These are phyloP conservation scores for Drosophila siamana DNA, from an alignment of 2,888 invertebrate species.

Conservation along the genomic window DNA sequence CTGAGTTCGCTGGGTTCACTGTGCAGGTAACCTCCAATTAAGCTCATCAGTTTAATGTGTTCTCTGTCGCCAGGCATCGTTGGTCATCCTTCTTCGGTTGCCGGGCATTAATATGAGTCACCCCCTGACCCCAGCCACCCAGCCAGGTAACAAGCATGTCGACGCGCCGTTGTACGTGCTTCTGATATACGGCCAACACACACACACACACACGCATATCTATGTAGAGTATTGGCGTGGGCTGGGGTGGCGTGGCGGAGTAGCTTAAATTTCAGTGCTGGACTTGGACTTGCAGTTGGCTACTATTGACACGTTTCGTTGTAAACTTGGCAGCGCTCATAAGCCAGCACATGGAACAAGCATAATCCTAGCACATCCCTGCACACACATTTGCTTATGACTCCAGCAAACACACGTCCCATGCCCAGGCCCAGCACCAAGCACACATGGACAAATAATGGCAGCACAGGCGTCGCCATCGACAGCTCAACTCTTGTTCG, in stretches of 20 bases:
- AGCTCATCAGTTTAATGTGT: slow-evolving; percentile 81
- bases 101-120: slow-evolving; percentile 76
- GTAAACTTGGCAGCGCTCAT: slow-evolving; percentile 71
- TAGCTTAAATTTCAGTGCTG: slow-evolving; percentile 69
- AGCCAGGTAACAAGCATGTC: slow-evolving; percentile 71
- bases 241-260: slow-evolving; percentile 35
- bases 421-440: background rate
- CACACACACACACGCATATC: background rate
- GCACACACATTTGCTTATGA: slow-evolving; percentile 77
- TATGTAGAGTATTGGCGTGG: slow-evolving; percentile 13
- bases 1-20: slow-evolving; percentile 35
- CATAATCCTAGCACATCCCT: slow-evolving; percentile 73
- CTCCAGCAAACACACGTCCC: slow-evolving; percentile 35
- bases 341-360: slow-evolving; percentile 72
- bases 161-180: slow-evolving; percentile 66
- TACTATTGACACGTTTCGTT: slow-evolving; percentile 77
- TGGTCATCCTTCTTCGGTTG: slow-evolving; percentile 22
- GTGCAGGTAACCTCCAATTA: slow-evolving; percentile 77
- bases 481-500: slow-evolving; percentile 53
- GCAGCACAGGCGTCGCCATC: slow-evolving; percentile 32
- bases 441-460: slow-evolving; percentile 6
- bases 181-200: slow-evolving; percentile 48
- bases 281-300: slow-evolving; percentile 43
- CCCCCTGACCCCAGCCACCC: slow-evolving; percentile 23
- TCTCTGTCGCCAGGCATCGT: slow-evolving; percentile 59